These are phyloP conservation scores for Aphis gossypii DNA, from an alignment of 1,140 invertebrate species.

Conservation along the genomic window DNA sequence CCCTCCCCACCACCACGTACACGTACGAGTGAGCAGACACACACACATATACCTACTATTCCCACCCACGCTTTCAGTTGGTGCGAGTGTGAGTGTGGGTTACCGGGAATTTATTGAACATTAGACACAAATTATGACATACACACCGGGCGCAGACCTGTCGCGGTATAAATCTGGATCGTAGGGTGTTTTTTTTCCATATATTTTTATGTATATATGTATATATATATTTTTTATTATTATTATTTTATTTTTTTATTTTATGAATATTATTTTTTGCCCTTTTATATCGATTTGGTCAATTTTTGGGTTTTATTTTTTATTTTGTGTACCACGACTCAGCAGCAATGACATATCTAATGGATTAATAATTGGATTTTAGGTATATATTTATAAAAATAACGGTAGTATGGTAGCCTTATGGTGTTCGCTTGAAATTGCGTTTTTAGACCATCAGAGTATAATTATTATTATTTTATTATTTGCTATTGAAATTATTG, in stretches of 20 bases:
- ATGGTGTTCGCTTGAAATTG: not conserved
- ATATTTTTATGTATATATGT: not conserved
- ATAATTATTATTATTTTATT: not conserved
- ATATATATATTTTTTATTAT: not conserved
- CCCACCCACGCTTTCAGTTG: not conserved
- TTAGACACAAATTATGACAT: slow-evolving; percentile 53
- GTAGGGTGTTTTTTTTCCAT: slow-evolving; percentile 16
- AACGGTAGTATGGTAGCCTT: not conserved
- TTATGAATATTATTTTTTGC: not conserved
- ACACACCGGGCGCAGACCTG: slow-evolving; percentile 29
- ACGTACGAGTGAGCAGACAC: not conserved
- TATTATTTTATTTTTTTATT: slow-evolving; percentile 11
- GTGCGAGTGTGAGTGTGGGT: not conserved
- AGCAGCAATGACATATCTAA: not conserved
- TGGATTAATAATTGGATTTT: slow-evolving; percentile 20
- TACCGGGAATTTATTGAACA: slow-evolving; percentile 50
- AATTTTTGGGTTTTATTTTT: not conserved
- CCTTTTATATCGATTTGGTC: slow-evolving; percentile 8
- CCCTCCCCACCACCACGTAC: not conserved
- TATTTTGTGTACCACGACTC: not conserved
- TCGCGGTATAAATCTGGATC: slow-evolving; percentile 47
- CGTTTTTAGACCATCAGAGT: not conserved
- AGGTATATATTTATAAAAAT: not conserved
- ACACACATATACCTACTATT: not conserved
- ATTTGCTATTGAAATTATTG: not conserved